These are phyloP conservation scores for Coendou prehensilis DNA, from an alignment of 2,797 vertebrate species.

Conservation along the genomic window DNA sequence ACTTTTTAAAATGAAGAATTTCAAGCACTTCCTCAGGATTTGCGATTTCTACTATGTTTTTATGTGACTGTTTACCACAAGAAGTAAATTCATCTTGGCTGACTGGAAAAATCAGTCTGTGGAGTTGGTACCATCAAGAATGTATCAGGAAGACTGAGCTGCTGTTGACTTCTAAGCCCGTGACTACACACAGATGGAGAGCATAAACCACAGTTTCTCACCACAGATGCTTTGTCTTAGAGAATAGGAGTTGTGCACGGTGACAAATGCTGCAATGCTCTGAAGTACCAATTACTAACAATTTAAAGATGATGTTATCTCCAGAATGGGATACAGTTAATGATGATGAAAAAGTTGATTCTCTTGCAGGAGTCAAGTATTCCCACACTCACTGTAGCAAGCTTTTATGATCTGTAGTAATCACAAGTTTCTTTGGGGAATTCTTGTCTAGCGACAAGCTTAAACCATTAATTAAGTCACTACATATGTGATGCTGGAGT, in stretches of 20 bases:
- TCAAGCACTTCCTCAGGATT: neutral
- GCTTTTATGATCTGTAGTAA: slow-evolving; percentile 74
- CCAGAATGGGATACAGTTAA: slow-evolving; percentile 47
- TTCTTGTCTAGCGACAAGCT: slow-evolving; percentile 70
- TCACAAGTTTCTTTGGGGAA: slow-evolving; percentile 71
- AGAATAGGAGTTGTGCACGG: slow-evolving; percentile 26
- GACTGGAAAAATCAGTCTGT: slow-evolving; percentile 40
- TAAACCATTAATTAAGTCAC: slow-evolving; percentile 79
- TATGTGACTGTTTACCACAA: neutral
- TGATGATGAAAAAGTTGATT: slow-evolving; percentile 66
- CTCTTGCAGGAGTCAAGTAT: slow-evolving; percentile 43
- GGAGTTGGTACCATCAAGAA: neutral
- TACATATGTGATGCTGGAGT: slow-evolving; percentile 12
- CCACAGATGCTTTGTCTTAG: slow-evolving; percentile 63
- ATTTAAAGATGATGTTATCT: slow-evolving; percentile 74
- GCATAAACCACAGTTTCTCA: slow-evolving; percentile 30
- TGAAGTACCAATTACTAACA: slow-evolving; percentile 75
- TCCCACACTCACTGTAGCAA: slow-evolving; percentile 36
- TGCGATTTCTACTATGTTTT: neutral
- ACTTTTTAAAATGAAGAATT: slow-evolving; percentile 43
- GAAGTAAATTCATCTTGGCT: slow-evolving; percentile 45
- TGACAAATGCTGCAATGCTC: slow-evolving; percentile 47
- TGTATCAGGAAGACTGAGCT: slow-evolving; percentile 15
- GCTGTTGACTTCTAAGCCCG: slow-evolving; percentile 7
- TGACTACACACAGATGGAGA: neutral